Evolutionary conservation across 1,140 invertebrate species (phyloP).

Genomic region (Protaetia brevitarsis): DNA sequence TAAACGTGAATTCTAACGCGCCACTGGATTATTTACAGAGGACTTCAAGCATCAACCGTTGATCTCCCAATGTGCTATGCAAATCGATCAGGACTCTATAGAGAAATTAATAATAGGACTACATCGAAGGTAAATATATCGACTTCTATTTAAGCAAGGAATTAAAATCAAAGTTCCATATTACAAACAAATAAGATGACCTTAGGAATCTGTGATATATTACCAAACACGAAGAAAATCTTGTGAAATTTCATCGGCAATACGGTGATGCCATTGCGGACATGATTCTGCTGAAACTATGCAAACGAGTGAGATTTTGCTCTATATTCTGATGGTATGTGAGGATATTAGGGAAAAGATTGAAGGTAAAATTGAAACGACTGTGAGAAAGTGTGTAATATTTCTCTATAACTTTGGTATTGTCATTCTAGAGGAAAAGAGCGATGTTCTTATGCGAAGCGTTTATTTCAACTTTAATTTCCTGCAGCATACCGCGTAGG

Average conservation of each 20-base stretch:
- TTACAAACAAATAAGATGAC: too few species aligned
- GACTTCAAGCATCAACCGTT: too few species aligned
- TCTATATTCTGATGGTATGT: conserved; percentile 65
- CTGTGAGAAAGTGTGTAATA: neutral
- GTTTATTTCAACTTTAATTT: conserved; percentile 39
- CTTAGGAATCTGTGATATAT: conserved; percentile 67
- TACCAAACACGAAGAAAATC: conserved; percentile 63
- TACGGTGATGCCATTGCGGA: conserved; percentile 75
- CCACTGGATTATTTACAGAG: too few species aligned
- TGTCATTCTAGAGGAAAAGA: conserved; percentile 41
- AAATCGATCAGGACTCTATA: too few species aligned
- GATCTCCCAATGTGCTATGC: too few species aligned
- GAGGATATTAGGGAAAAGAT: neutral
- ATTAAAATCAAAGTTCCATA: too few species aligned
- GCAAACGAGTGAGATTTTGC: conserved; percentile 72
- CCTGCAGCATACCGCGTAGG: neutral
- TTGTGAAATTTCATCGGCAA: conserved; percentile 75
- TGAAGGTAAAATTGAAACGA: neutral
- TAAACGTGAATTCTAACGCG: too few species aligned
- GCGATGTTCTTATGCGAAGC: conserved; percentile 75
- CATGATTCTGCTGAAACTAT: conserved; percentile 67
- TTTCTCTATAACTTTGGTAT: too few species aligned
- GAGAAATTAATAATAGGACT: too few species aligned
- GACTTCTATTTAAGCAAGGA: too few species aligned
- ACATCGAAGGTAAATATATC: too few species aligned